Percentiles rank a stretch among this genome's conserved stretches.
Evolutionary conservation across 2,113 vertebrate species (phyloP).

Genomic region (Orientallactaga bullata): DNA sequence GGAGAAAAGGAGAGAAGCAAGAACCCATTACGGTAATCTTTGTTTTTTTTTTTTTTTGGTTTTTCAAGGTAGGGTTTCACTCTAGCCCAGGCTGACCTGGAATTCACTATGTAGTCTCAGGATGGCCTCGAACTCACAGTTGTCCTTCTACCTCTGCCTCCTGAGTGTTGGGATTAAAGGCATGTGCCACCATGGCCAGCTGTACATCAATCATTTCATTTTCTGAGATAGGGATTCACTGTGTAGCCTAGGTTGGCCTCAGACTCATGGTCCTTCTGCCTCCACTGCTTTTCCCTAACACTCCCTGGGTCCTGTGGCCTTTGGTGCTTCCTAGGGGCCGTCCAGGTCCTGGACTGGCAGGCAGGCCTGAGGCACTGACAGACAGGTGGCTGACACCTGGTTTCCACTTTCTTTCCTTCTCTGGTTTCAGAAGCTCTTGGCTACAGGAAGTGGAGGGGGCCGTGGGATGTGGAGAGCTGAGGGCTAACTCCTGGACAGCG

Average conservation of each 20-base stretch:
- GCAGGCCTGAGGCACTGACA: conserved; percentile 53
- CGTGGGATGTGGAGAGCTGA: conserved; percentile 79
- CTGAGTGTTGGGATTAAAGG: too few species aligned
- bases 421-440: conserved; percentile 86
- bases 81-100: too few species aligned
- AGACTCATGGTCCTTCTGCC: background rate
- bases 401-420: conserved; percentile 89
- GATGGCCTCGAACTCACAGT: too few species aligned
- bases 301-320: background rate
- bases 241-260: background rate
- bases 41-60: background rate
- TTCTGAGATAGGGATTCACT: too few species aligned
- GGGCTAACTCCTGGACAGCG: conserved; percentile 75
- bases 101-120: too few species aligned
- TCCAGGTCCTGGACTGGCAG: background rate
- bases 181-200: too few species aligned
- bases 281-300: background rate
- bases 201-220: too few species aligned
- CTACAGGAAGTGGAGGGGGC: conserved; percentile 81
- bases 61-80: too few species aligned
- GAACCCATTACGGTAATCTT: background rate
- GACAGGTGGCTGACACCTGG: conserved; percentile 80
- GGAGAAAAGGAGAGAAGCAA: background rate
- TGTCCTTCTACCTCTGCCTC: too few species aligned
- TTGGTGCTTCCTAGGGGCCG: conserved; percentile 79